phyloP scores from a whole-genome alignment of 2,797 vertebrate species.

The Cossypha caffra region DNA sequence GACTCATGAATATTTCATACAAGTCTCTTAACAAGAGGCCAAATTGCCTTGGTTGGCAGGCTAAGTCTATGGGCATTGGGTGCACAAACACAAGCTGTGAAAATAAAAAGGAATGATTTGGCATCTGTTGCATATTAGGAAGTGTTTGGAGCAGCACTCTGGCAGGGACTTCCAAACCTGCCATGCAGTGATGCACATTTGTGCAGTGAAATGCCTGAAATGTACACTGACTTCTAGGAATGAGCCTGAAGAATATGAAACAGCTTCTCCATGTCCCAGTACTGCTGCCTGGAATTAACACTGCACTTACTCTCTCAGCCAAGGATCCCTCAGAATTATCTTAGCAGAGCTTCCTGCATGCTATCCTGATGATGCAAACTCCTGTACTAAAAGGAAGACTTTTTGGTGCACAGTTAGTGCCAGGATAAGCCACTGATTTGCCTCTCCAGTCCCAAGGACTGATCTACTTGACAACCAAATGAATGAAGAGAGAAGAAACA shows the following conservation, averaged over 20 bases:
- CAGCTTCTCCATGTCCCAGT: neutral
- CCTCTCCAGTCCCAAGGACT: neutral
- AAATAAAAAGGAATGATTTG: conserved; percentile 65
- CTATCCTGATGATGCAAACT: neutral
- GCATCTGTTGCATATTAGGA: conserved; percentile 42
- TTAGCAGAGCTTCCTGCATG: neutral
- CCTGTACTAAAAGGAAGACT: neutral
- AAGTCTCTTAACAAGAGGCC: conserved; percentile 26
- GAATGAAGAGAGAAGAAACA: neutral
- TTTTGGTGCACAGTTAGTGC: neutral
- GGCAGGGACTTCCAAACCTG: conserved; percentile 30
- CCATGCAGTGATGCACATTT: conserved; percentile 9
- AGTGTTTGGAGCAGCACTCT: conserved; percentile 25
- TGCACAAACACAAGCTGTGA: conserved; percentile 60
- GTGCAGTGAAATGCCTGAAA: conserved; percentile 20
- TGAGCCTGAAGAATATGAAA: conserved; percentile 16
- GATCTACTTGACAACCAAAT: neutral
- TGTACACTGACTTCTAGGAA: conserved; percentile 1
- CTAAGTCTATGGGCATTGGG: conserved; percentile 5
- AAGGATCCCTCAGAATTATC: neutral
- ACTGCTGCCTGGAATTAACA: neutral
- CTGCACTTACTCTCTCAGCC: neutral
- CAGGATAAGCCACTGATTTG: neutral
- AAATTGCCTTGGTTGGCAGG: conserved; percentile 52
- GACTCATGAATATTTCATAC: conserved; percentile 46